phyloP scores from a whole-genome alignment of 2,888 invertebrate species.

The Andrena haemorrhoa region DNA sequence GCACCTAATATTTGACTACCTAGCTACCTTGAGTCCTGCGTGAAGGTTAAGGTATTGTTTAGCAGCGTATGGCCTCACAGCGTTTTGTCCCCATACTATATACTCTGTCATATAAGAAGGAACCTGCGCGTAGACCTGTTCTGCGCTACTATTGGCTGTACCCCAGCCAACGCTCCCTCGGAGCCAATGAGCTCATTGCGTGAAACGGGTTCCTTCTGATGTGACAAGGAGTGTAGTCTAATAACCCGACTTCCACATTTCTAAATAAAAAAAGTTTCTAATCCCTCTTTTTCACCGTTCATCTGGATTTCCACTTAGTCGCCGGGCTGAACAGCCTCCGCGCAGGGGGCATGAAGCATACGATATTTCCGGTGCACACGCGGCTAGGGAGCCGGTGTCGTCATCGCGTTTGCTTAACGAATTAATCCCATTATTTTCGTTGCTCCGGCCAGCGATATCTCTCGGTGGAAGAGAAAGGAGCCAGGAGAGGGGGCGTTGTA shows the following conservation, averaged over 20 bases:
- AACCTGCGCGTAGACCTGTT: too few species aligned
- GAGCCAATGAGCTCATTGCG: too few species aligned
- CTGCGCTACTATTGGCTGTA: too few species aligned
- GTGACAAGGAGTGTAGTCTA: too few species aligned
- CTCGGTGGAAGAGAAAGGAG: background rate
- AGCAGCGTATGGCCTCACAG: background rate
- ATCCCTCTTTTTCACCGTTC: slow-evolving; percentile 18
- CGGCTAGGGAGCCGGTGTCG: slow-evolving; percentile 43
- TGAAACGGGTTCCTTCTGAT: too few species aligned
- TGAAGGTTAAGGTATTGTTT: background rate
- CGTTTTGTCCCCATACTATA: background rate
- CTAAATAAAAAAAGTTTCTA: slow-evolving; percentile 17
- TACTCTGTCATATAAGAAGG: too few species aligned
- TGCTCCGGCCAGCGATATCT: slow-evolving; percentile 32
- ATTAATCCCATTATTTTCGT: slow-evolving; percentile 73
- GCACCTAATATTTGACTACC: too few species aligned
- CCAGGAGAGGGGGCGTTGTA: background rate
- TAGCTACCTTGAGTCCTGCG: too few species aligned
- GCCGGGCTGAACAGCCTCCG: background rate
- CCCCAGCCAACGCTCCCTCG: too few species aligned
- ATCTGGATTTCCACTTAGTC: slow-evolving; percentile 25
- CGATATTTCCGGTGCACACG: slow-evolving; percentile 35
- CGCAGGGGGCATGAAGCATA: background rate
- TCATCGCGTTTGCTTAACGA: slow-evolving; percentile 63
- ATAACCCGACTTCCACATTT: background rate